Base-by-base conservation (phyloP, 2,113 vertebrate species). In the Chlamydotis undulata region DNA sequence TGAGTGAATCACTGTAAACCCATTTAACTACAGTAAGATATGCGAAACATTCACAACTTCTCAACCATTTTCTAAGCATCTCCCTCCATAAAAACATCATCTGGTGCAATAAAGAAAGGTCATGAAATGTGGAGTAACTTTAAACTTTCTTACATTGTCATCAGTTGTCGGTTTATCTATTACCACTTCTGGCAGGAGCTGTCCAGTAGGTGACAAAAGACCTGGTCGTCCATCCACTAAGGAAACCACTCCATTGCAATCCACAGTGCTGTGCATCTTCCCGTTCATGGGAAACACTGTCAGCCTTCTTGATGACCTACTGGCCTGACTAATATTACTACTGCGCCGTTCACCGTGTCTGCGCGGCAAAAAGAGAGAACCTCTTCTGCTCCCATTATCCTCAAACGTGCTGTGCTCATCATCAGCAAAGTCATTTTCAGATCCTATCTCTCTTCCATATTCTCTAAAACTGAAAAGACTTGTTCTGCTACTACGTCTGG, bases 351-450 rank as follows among this genome's bases (percentile, higher is more conserved):
- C 99, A 4, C 65, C 70, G 3, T 97, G 90, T 57, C 98, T 97
- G 67, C 71, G 95, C 2, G 98, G 98, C 61, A 99, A n/a, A 69
- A 99, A 99, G 28, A 99, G 96, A 21, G 99, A 99, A 67, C 97
- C 98, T 90, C 98, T 98, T 41, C 98, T 98, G 97, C 99, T 99
- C 75, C 96, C 97, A 6, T 63, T 98, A 75, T 99, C 99, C 69
- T 99, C 99, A 69, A 99, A 99, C 2, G 96, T 98, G 98, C 99
- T 99, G 97, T 98, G 98, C 89, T 99, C 99, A 9, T 99, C 99
- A 16, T 99, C 99, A 0, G 99, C 99, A 96, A 99, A 99, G 57
- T 99, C 98, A 63, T 98, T 99, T 80, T 99, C 99, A 6, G 99
- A 99, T 77, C 98, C 98, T 37, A 92, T 45, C 71, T 99, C 98